phyloP scores from a whole-genome alignment of 2,797 vertebrate species.

The Calcarius lapponicus region DNA sequence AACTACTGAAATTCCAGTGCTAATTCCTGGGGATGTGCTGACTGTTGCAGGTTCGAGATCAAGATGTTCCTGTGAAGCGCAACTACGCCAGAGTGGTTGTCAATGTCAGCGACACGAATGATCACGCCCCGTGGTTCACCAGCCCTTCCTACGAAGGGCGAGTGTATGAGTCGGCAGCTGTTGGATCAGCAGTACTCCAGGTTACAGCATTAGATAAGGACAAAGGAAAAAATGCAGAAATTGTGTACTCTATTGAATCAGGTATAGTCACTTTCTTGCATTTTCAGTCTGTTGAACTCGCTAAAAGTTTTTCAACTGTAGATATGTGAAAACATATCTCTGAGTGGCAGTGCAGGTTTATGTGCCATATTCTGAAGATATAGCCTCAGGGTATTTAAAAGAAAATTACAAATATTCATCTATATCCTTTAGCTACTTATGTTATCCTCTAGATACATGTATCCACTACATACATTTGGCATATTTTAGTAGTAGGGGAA shows the following conservation, averaged over 20 bases:
- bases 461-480: background rate
- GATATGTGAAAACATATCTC: background rate
- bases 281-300: background rate
- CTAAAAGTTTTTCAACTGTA: background rate
- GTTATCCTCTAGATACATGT: background rate
- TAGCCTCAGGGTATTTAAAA: background rate
- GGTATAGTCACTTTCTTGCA: slow-evolving; percentile 75
- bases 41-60: slow-evolving; percentile 90
- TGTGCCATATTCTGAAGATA: background rate
- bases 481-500: background rate
- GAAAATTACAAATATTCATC: background rate
- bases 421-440: background rate
- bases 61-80: slow-evolving; percentile 96
- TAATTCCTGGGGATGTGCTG: background rate
- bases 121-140: slow-evolving; percentile 95
- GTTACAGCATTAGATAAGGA: slow-evolving; percentile 95
- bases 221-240: slow-evolving; percentile 92
- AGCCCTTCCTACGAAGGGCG: slow-evolving; percentile 86
- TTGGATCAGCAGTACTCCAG: slow-evolving; percentile 90
- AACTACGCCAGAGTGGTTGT: slow-evolving; percentile 91
- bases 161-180: slow-evolving; percentile 91
- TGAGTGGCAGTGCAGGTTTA: background rate
- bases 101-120: slow-evolving; percentile 92
- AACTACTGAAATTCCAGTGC: background rate
- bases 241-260: slow-evolving; percentile 93